Evolutionary conservation across 2,797 vertebrate genomes (phyloP).

Genomic region (Dendrocincla tyrannina): DNA sequence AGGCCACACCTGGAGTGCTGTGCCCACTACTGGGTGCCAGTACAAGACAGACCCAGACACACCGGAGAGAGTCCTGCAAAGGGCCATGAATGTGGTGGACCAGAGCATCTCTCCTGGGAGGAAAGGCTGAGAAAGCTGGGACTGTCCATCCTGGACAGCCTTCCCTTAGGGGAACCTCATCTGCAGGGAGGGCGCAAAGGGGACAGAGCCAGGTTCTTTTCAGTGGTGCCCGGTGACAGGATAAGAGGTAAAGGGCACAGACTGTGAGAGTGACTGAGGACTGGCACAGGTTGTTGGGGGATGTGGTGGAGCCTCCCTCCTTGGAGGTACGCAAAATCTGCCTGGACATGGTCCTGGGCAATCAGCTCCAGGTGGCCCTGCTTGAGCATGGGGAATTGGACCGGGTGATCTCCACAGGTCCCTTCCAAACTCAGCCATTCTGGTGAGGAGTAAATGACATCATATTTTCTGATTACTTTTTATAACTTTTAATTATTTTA

Average conservation of each 20-base stretch:
- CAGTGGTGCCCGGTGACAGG: not conserved
- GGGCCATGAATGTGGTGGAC: no score
- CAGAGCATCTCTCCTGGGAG: not conserved
- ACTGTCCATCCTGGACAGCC: not conserved
- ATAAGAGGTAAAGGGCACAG: not conserved
- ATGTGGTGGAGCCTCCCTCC: not conserved
- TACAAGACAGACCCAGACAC: not conserved
- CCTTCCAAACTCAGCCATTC: not conserved
- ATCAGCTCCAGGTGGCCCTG: not conserved
- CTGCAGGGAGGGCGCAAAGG: not conserved
- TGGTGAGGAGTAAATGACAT: not conserved
- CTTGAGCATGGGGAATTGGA: not conserved
- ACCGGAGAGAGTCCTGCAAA: no score
- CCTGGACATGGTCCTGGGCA: not conserved
- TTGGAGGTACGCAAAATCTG: not conserved
- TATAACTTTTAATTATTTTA: not conserved
- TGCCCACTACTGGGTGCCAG: not conserved
- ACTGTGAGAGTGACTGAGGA: accelerated
- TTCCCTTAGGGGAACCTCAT: not conserved
- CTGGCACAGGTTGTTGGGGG: not conserved
- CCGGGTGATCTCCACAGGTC: not conserved
- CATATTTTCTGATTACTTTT: not conserved
- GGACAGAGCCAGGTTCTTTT: not conserved
- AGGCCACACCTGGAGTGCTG: not conserved
- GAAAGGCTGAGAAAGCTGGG: not conserved